Evolutionary conservation across 2,113 vertebrate species (phyloP), one percentile per base, ranked within the genome.

Genomic region (Etheostoma spectabile): DNA sequence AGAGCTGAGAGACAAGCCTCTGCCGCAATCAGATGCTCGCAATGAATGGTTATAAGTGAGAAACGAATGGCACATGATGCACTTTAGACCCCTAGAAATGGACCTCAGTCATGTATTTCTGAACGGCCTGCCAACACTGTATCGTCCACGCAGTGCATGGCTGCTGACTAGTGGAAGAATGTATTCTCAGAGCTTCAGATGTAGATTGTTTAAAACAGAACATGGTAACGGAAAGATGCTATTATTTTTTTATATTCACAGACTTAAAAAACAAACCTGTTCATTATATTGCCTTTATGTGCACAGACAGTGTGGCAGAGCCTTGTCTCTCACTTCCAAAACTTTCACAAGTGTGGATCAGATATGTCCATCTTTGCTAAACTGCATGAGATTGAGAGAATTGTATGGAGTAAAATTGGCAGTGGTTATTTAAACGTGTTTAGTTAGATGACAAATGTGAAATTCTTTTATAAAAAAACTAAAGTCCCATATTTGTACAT

Each of bases 1-100:
- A 13, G 70, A 91, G 53, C 86, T 83, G 86, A 92, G 86, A 92
- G 92, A 82, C 80, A 19, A 88, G 78, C 45, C 82, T 81, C 86
- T 45, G 62, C 79, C 22, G 33, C 62, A 42, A 8, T 27, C 27
- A 38, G 49, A 49, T 35, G 69, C 77, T 52, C 65, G 67, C 64
- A 48, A 6, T 14, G 14, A 88, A 67, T 63, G 68, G 84, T 21
- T 73, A 8, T 11, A 11, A 74, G 61, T 59, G 71, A 86, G 74
- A 87, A 86, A 84, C 35, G 68, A 91, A 87, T 72, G 78, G 86
- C 90, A 94, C 94, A 86, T 10, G 22, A 91, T 83, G 93, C 93
- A 94, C 93, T 93, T 94, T 95, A 93, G 65, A 85, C 64, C 70
- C 80, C 19, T 60, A 66, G 84, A 78, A 67, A 74, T 42, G 85